phyloP scores from a whole-genome alignment of 2,113 vertebrate genomes.

The Plectropomus leopardus region DNA sequence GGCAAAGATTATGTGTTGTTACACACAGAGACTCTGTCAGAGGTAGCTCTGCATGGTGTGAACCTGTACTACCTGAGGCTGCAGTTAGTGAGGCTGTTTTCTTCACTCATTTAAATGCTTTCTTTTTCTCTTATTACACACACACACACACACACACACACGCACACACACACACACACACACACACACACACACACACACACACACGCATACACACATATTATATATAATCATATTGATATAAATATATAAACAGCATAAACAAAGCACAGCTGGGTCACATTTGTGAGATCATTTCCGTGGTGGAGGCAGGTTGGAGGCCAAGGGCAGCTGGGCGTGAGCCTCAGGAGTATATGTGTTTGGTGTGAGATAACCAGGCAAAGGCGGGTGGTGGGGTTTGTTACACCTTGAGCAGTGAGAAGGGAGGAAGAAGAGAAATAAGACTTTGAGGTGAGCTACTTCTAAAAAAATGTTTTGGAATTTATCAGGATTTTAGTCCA shows the following conservation, averaged over 20 bases:
- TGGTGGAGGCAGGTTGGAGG: constrained; percentile 46
- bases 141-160: constrained; percentile 2
- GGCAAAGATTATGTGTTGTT: constrained; percentile 74
- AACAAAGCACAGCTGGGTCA: constrained; percentile 55
- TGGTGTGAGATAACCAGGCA: constrained; percentile 78
- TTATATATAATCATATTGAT: constrained; percentile 17
- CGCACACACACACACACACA: background rate
- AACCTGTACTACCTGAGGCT: constrained; percentile 62
- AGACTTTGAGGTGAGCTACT: constrained; percentile 26
- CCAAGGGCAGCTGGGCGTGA: constrained; percentile 46
- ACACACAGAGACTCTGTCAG: constrained; percentile 60
- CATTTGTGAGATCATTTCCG: constrained; percentile 36
- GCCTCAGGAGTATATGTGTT: constrained; percentile 78
- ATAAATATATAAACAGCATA: constrained; percentile 35
- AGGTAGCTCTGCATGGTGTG: constrained; percentile 32
- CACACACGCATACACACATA: background rate
- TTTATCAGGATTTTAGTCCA: constrained; percentile 23
- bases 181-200: constrained; percentile 5
- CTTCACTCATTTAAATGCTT: constrained; percentile 34
- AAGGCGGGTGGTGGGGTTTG: constrained; percentile 61
- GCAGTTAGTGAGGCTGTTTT: constrained; percentile 25
- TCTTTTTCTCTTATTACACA: constrained; percentile 15
- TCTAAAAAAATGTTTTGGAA: background rate
- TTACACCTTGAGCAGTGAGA: constrained; percentile 57
- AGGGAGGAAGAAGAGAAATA: constrained; percentile 42